Evolutionary conservation across 1,140 invertebrate species (phyloP), one percentile per base, ranked within the genome.

Genomic region (Camponotus floridanus): DNA sequence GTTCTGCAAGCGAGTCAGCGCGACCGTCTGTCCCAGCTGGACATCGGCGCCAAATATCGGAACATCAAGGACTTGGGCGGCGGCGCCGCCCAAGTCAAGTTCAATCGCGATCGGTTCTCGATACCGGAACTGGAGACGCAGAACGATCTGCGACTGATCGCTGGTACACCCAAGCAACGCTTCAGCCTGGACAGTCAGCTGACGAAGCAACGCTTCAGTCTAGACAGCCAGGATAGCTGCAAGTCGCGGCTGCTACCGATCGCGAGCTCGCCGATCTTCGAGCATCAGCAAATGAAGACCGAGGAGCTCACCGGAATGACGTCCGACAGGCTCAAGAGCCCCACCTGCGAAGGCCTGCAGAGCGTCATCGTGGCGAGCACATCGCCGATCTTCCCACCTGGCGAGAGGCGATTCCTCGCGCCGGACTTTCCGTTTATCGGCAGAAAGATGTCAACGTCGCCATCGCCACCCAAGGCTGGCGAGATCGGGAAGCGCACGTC

Each of bases 51-150:
- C 7, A 92, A 92, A 73, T 94, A 92, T 61, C 83, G 89, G 15
- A 85, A 76, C 3, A 64, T 90, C 39, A 88, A 86, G 55, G 83
- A 89, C 0, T 6, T 65, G 2, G 15, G 26, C 83, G 83, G 88
- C 3, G 89, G 88, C 7, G 86, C 76, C 0, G 45, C 88, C 0
- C 61, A 76, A n/a, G 88, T 79, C 0, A 94, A 94, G 62, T 94
- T 93, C 64, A 94, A 94, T 74, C 90, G 94, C 0, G 94, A 95
- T 15, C 79, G 94, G 36, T 95, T 93, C 61, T 95, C 94, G 0
- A 95, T 95, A 48, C 94, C 94, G 0, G 94, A 95, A 51, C 57
- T 95, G 0, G 93, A 95, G 51, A 94, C 94, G 7, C 91, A 94
- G 39, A 95, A 94, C 80, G 94, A 95, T 65, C 74, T 95, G 13